Conservation (phyloP, 2,888 invertebrate species). For the Phymatocera aterrima region DNA sequence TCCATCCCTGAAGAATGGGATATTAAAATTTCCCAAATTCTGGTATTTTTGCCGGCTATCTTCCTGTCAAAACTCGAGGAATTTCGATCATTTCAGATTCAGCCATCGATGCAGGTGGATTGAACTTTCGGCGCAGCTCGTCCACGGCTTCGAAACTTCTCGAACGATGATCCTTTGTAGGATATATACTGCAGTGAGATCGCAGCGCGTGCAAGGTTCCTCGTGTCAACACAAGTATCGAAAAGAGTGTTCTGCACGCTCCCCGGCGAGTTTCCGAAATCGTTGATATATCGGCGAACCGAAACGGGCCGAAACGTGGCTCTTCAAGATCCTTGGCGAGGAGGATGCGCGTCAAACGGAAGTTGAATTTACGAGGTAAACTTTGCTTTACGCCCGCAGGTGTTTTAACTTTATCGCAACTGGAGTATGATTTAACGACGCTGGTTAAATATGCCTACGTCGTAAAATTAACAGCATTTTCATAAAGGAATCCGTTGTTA, state of each 20-base stretch:
- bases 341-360: constrained; percentile 39
- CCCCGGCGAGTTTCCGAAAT: too few species aligned
- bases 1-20: background rate
- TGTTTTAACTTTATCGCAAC: constrained; percentile 70
- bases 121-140: background rate
- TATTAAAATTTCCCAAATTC: background rate
- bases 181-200: too few species aligned
- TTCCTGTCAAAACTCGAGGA: too few species aligned
- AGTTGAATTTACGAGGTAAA: constrained; percentile 53
- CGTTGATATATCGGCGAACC: too few species aligned
- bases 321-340: background rate
- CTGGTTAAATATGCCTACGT: constrained; percentile 68
- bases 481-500: constrained; percentile 68
- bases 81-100: background rate
- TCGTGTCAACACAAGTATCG: too few species aligned
- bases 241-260: too few species aligned
- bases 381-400: constrained; percentile 54
- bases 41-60: background rate
- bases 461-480: constrained; percentile 73
- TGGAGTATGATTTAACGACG: constrained; percentile 70
- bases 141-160: background rate
- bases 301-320: background rate
- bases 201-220: too few species aligned
- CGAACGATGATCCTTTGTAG: background rate
- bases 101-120: background rate